A percentile compares a stretch with the other conserved stretches of the same genome.
These are phyloP conservation scores for Torymus texanus DNA, from an alignment of 2,888 invertebrate species.

Conservation along the genomic window DNA sequence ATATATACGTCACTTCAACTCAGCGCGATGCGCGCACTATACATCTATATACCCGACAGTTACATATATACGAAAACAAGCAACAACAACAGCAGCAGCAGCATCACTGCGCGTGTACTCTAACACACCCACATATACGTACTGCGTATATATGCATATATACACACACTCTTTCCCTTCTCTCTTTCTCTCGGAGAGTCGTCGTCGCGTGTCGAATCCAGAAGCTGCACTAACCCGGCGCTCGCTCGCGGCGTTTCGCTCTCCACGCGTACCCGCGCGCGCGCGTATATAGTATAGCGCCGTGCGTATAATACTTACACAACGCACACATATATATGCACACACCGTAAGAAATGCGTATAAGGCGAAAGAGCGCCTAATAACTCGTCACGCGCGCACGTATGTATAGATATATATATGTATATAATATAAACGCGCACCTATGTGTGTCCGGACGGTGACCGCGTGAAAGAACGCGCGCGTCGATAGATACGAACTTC, in stretches of 20 bases:
- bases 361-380: slow-evolving; percentile 15
- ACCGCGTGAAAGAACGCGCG: too few species aligned
- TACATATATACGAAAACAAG: too few species aligned
- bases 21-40: too few species aligned
- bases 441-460: too few species aligned
- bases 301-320: not conserved
- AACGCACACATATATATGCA: not conserved
- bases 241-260: slow-evolving; percentile 7
- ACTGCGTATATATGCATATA: not conserved
- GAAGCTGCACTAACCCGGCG: slow-evolving; percentile 61
- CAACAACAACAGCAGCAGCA: too few species aligned
- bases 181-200: not conserved
- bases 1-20: too few species aligned
- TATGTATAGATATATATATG: not conserved
- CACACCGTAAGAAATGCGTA: slow-evolving; percentile 9
- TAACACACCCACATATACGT: not conserved
- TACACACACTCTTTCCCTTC: too few species aligned
- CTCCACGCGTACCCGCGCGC: slow-evolving; percentile 31
- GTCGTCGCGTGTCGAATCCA: slow-evolving; percentile 61
- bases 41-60: too few species aligned
- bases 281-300: too few species aligned
- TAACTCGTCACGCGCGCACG: slow-evolving; percentile 35
- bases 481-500: too few species aligned
- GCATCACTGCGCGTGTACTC: too few species aligned
- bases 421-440: not conserved